Base-by-base conservation (phyloP, 2,888 invertebrate species). In the Leptopilina myrica region DNA sequence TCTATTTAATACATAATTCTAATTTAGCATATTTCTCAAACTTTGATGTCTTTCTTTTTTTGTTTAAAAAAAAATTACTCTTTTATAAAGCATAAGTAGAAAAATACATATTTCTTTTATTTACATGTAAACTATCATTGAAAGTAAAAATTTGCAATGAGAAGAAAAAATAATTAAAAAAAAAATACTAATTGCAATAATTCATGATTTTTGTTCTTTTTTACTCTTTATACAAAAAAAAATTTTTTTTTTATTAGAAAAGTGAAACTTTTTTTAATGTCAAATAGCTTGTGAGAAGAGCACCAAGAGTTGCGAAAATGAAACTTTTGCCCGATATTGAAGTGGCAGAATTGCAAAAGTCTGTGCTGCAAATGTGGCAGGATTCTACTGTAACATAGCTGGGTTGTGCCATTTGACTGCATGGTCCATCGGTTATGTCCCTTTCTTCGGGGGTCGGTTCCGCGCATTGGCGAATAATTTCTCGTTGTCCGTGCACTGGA, bases 261-360 rank as follows among this genome's bases (percentile, higher is more conserved):
- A 76, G 1, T n/a, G 49, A 76, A 46, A 81, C 78, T 65, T 87
- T 86, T 3, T 83, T 65, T 26, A 79, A 79, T 20, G 85, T 78
- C 33, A 85, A 82, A n/a, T 80, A 83, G 64, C 81, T 85, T 20
- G 84, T 82, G 49, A 87, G 1, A 62, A 85, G 46, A 64, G 85
- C 82, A 46, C 88, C 76, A 1, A 85, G 76, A 46, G 77, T 80
- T 20, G 86, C 65, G 20, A 85, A 85, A 33, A 89, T 78, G n/a
- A 88, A 56, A 75, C 85, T 85, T 66, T 84, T 84, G 43, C 84
- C 82, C 46, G 88, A 86, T 64, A 86, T 80, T 43, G 85, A 85
- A 64, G 85, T 87, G 26, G 90, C 90, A 14, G 89, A 89, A 79
- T 91, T 91, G 82, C 91, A 91, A 40, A 88, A 85, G 84, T 91